Percentiles rank a stretch among this genome's conserved stretches.
These are phyloP conservation scores for Cassiopea andromeda DNA, from an alignment of 30 jellyfish, hydroid and myxozoan genomes.

Conservation along the genomic window DNA sequence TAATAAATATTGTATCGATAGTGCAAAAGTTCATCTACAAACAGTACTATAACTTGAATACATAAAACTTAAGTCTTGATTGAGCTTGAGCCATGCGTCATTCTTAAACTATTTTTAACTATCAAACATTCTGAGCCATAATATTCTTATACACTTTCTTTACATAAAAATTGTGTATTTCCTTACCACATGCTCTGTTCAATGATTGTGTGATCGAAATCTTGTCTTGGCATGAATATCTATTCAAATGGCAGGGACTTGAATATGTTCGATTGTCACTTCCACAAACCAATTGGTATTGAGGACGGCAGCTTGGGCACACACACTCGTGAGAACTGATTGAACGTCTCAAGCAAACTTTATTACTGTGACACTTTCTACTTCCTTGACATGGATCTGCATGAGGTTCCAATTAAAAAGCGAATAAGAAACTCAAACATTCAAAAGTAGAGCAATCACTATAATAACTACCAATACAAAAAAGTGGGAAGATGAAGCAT, in stretches of 20 bases:
- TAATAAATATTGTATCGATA: too few species aligned
- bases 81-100: too few species aligned
- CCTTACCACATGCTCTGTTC: conserved; percentile 70
- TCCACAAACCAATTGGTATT: conserved; percentile 76
- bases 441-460: neutral
- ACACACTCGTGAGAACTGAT: conserved; percentile 37
- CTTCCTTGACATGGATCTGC: conserved; percentile 75
- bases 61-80: too few species aligned
- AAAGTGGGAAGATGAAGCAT: too few species aligned
- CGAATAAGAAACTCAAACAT: neutral
- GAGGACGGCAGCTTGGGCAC: conserved; percentile 50
- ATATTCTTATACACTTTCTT: neutral
- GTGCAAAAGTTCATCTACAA: too few species aligned
- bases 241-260: conserved; percentile 69
- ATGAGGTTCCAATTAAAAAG: neutral
- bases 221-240: conserved; percentile 58
- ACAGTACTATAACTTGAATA: too few species aligned
- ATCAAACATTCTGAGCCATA: too few species aligned
- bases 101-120: too few species aligned
- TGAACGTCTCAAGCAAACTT: conserved; percentile 44
- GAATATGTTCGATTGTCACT: conserved; percentile 84
- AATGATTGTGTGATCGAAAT: conserved; percentile 1
- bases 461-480: too few species aligned
- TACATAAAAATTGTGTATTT: neutral
- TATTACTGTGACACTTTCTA: conserved; percentile 20